Evolutionary conservation across 2,888 invertebrate species (phyloP).

Genomic region (Eurytoma californica): DNA sequence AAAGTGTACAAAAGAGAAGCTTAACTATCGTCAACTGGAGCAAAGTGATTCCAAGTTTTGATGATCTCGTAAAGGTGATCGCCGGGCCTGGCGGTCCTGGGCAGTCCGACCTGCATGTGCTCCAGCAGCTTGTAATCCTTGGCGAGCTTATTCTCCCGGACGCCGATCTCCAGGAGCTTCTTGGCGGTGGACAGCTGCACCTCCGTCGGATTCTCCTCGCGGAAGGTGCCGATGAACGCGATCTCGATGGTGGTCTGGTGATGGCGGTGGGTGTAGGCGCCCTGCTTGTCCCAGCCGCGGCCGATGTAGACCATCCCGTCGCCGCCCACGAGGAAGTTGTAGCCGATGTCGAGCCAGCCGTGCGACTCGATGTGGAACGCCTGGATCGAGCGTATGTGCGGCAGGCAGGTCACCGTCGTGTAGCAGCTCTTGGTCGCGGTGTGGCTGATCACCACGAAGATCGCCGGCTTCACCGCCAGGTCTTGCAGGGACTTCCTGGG

Average conservation of each 20-base stretch:
- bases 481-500: slow-evolving; percentile 62
- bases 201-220: slow-evolving; percentile 68
- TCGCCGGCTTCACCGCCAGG: slow-evolving; percentile 51
- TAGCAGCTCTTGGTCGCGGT: slow-evolving; percentile 69
- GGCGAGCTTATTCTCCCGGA: slow-evolving; percentile 79
- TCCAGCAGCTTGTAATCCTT: slow-evolving; percentile 82
- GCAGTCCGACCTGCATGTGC: slow-evolving; percentile 82
- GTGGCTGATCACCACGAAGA: slow-evolving; percentile 69
- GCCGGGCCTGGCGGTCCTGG: slow-evolving; percentile 74
- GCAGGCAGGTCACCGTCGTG: slow-evolving; percentile 62
- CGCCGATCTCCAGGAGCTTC: slow-evolving; percentile 80
- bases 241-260: slow-evolving; percentile 83
- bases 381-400: slow-evolving; percentile 64
- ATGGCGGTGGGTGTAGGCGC: slow-evolving; percentile 83
- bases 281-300: slow-evolving; percentile 84
- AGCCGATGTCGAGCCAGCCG: slow-evolving; percentile 83
- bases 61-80: slow-evolving; percentile 48
- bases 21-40: not conserved
- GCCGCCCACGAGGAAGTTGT: slow-evolving; percentile 87
- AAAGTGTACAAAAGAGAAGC: too few relatives aligned
- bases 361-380: slow-evolving; percentile 80
- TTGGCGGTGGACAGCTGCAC: slow-evolving; percentile 78
- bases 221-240: slow-evolving; percentile 85
- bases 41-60: slow-evolving; percentile 48
- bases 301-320: slow-evolving; percentile 86